phyloP scores from a whole-genome alignment of 2,888 invertebrate species.

The Drosophila falleni region DNA sequence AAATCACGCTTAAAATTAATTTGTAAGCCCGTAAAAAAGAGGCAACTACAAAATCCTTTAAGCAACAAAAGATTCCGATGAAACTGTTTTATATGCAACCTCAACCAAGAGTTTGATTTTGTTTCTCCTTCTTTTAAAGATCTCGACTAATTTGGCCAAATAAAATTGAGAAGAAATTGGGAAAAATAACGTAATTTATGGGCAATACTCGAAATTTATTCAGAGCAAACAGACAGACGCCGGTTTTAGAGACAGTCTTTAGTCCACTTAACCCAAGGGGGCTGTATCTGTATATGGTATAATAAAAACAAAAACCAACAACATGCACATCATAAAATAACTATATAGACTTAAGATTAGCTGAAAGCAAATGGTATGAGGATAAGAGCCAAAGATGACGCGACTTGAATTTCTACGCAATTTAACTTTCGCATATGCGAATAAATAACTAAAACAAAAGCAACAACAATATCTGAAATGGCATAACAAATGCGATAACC shows the following conservation, averaged over 20 bases:
- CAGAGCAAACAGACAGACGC: slow-evolving; percentile 41
- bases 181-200: slow-evolving; percentile 50
- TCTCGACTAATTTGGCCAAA: slow-evolving; percentile 56
- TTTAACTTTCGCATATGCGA: slow-evolving; percentile 71
- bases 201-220: slow-evolving; percentile 37
- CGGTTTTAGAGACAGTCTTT: slow-evolving; percentile 5
- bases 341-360: slow-evolving; percentile 62
- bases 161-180: slow-evolving; percentile 32
- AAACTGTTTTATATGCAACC: slow-evolving; percentile 53
- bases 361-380: slow-evolving; percentile 4
- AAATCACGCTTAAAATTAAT: slow-evolving; percentile 50
- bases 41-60: slow-evolving; percentile 37
- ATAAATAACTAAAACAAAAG: slow-evolving; percentile 37
- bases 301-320: slow-evolving; percentile 57
- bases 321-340: slow-evolving; percentile 74
- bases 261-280: slow-evolving; percentile 9
- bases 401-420: slow-evolving; percentile 77
- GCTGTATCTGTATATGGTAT: slow-evolving; percentile 34
- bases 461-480: slow-evolving; percentile 42
- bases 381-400: slow-evolving; percentile 45
- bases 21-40: slow-evolving; percentile 27
- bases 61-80: slow-evolving; percentile 22
- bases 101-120: slow-evolving; percentile 21
- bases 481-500: slow-evolving; percentile 71
- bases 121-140: slow-evolving; percentile 37